A percentile compares a stretch with the other conserved stretches of the same genome.
Evolutionary conservation across 2,113 vertebrate species (phyloP).

Genomic region (Sterna hirundo): DNA sequence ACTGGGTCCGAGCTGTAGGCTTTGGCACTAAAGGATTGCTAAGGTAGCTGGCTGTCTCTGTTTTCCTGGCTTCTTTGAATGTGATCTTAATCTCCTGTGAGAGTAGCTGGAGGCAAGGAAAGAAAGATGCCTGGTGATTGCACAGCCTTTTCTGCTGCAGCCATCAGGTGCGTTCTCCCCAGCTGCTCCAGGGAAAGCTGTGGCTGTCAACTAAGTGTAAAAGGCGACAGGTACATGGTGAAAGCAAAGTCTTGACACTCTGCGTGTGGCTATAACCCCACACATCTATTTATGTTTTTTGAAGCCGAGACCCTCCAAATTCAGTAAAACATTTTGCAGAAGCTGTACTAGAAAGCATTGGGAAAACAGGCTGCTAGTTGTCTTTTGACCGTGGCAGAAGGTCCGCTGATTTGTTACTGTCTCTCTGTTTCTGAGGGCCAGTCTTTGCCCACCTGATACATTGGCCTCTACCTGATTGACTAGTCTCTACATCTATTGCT

Average conservation of each 20-base stretch:
- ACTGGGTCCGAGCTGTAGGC: background rate
- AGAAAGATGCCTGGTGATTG: background rate
- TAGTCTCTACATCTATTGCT: fast-evolving
- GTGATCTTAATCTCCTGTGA: background rate
- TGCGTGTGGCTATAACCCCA: background rate
- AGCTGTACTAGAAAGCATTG: background rate
- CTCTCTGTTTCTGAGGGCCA: background rate
- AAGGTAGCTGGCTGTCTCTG: background rate
- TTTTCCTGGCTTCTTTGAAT: background rate
- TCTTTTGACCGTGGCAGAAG: background rate
- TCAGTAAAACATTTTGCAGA: background rate
- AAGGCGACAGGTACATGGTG: background rate
- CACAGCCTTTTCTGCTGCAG: background rate
- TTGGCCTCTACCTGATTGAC: background rate
- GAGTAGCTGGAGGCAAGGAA: background rate
- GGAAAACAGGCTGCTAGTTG: background rate
- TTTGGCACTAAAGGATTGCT: background rate
- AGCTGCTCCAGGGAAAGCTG: background rate
- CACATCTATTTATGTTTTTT: fast-evolving
- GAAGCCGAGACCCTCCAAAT: background rate
- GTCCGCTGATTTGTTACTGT: background rate
- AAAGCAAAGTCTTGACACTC: background rate
- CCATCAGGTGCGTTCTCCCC: fast-evolving
- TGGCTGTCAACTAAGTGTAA: background rate
- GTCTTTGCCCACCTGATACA: background rate